These are phyloP conservation scores for Bostrychus sinensis DNA, from an alignment of 2,113 vertebrate genomes.

Conservation along the genomic window DNA sequence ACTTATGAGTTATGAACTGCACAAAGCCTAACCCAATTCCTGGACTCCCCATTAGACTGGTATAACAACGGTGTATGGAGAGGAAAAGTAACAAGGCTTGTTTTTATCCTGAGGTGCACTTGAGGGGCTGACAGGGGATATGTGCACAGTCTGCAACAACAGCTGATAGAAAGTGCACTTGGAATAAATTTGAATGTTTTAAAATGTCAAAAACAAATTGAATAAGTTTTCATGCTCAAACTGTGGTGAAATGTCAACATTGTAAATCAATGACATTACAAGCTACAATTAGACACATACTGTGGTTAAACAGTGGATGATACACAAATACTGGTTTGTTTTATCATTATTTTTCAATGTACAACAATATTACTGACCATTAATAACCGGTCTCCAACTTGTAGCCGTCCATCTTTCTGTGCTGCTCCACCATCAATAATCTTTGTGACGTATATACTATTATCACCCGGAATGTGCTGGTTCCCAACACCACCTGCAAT, in stretches of 20 bases:
- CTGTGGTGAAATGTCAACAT: not conserved
- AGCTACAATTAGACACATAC: not conserved
- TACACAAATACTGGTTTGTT: not conserved
- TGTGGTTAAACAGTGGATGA: not conserved
- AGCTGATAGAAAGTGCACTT: conserved; percentile 1
- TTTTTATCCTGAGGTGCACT: conserved; percentile 8
- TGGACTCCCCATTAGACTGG: not conserved
- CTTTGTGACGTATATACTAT: conserved; percentile 98
- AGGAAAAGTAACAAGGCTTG: conserved; percentile 6
- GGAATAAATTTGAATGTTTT: conserved; percentile 1
- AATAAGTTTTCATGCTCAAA: not conserved
- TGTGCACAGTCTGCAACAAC: not conserved
- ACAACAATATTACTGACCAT: conserved; percentile 83
- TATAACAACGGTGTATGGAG: not conserved
- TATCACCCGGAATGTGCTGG: conserved; percentile 98
- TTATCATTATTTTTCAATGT: not conserved
- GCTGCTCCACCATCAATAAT: conserved; percentile 96
- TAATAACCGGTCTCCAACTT: conserved; percentile 93
- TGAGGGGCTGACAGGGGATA: not conserved
- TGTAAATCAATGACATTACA: not conserved
- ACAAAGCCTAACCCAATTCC: not conserved
- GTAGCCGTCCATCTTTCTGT: conserved; percentile 89
- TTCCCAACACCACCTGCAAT: conserved; percentile 97
- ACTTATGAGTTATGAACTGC: not conserved
- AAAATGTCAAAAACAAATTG: not conserved